A percentile compares a stretch with the other conserved stretches of the same genome.
These are phyloP conservation scores for Desmophyllum pertusum DNA, from an alignment of 92 coral and sea anemone genomes.

Conservation along the genomic window DNA sequence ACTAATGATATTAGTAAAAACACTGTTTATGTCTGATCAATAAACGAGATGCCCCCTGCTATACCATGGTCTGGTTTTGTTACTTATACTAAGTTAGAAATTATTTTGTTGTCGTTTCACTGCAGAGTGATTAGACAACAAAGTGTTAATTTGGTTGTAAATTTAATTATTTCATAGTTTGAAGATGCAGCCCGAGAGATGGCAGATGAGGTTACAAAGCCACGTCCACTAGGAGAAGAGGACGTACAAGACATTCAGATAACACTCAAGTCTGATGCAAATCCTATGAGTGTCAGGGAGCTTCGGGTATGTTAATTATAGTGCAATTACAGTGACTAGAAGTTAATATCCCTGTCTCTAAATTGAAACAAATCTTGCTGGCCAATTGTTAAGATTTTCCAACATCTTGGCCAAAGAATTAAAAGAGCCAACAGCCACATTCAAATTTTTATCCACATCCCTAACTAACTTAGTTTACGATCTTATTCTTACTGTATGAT, in stretches of 20 bases:
- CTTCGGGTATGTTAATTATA: slow-evolving; percentile 63
- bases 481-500: neutral
- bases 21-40: too few relatives aligned
- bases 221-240: slow-evolving; percentile 97
- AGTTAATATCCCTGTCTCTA: neutral
- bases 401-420: neutral
- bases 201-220: slow-evolving; percentile 94
- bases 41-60: too few relatives aligned
- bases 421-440: neutral
- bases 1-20: too few relatives aligned
- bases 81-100: too few relatives aligned
- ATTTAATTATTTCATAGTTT: slow-evolving; percentile 60
- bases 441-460: too few relatives aligned
- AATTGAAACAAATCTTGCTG: neutral
- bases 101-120: too few relatives aligned
- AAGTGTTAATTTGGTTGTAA: too few relatives aligned
- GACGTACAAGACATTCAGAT: slow-evolving; percentile 96
- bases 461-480: too few relatives aligned
- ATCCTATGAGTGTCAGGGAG: slow-evolving; percentile 87
- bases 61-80: too few relatives aligned
- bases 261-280: slow-evolving; percentile 85
- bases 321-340: neutral
- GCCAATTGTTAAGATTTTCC: neutral
- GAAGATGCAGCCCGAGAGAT: slow-evolving; percentile 95
- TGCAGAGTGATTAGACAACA: too few relatives aligned